These are phyloP conservation scores for Crypturellus tataupa DNA, from an alignment of 2,797 vertebrate species.

Conservation along the genomic window DNA sequence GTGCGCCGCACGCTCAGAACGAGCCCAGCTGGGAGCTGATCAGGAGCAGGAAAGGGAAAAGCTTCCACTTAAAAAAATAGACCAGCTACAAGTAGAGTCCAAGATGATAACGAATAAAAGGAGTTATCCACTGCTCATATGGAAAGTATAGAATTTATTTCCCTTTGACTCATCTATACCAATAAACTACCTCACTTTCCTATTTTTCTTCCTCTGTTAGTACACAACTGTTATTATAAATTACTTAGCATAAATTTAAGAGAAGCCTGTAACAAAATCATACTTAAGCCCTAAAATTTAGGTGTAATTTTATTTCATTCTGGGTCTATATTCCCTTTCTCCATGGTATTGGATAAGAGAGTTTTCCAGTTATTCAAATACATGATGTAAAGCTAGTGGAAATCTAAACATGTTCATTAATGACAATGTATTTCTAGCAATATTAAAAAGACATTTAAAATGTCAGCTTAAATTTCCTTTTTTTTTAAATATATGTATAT, in stretches of 20 bases:
- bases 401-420: background rate
- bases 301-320: background rate
- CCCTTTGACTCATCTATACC: background rate
- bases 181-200: constrained; percentile 38
- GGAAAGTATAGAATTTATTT: constrained; percentile 40
- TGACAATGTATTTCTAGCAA: accelerated
- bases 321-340: background rate
- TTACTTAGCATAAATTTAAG: constrained; percentile 34
- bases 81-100: background rate
- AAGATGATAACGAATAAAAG: background rate
- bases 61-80: background rate
- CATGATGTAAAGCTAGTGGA: background rate
- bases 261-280: background rate
- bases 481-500: too few relatives aligned
- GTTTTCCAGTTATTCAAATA: background rate
- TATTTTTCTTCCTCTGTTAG: constrained; percentile 10
- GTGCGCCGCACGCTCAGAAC: background rate
- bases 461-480: too few relatives aligned
- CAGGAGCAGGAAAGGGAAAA: background rate
- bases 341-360: background rate
- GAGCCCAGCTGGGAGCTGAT: background rate
- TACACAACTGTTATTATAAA: constrained; percentile 52
- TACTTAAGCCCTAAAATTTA: constrained; percentile 34
- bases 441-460: too few relatives aligned
- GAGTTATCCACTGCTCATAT: background rate